These are phyloP conservation scores for Leptodactylus fallax DNA, from an alignment of 2,797 vertebrate species.

Conservation along the genomic window DNA sequence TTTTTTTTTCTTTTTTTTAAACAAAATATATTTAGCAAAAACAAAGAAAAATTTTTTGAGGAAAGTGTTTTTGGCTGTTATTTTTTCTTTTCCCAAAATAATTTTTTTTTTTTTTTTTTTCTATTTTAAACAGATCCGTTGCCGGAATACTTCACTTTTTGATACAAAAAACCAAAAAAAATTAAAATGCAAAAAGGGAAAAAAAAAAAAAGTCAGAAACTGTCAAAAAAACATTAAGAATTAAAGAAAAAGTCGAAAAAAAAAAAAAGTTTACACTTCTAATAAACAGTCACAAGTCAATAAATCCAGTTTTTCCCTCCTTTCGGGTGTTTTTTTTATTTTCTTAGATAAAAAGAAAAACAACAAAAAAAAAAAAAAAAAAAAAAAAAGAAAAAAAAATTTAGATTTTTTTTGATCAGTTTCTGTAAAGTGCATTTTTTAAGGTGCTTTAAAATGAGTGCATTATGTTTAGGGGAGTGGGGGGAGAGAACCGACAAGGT, in stretches of 20 bases:
- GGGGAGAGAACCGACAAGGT: slow-evolving; percentile 2
- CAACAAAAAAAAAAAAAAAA: slow-evolving; percentile 13
- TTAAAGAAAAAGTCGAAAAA: slow-evolving; percentile 12
- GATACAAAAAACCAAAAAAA: slow-evolving; percentile 47
- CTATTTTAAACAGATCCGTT: slow-evolving; percentile 11
- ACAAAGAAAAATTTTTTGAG: slow-evolving; percentile 22
- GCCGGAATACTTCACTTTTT: slow-evolving; percentile 57
- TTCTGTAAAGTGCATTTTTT: slow-evolving; percentile 61
- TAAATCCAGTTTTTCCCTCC: slow-evolving; percentile 53
- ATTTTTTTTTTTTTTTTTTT: slow-evolving; percentile 28
- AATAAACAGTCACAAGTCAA: slow-evolving; percentile 57
- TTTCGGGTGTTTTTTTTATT: slow-evolving; percentile 42
- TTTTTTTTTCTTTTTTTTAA: slow-evolving; percentile 33
- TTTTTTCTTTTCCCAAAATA: slow-evolving; percentile 42
- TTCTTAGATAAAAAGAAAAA: slow-evolving; percentile 34
- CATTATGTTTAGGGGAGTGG: slow-evolving; percentile 51
- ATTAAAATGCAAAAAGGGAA: background rate
- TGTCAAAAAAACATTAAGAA: slow-evolving; percentile 34
- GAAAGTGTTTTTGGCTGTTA: slow-evolving; percentile 59
- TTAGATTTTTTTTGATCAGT: slow-evolving; percentile 61
- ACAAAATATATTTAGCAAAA: slow-evolving; percentile 53
- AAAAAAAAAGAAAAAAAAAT: slow-evolving; percentile 32
- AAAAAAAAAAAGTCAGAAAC: slow-evolving; percentile 48
- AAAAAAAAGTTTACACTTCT: slow-evolving; percentile 21
- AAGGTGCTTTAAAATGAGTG: slow-evolving; percentile 63